A percentile compares a stretch with the other conserved stretches of the same genome.
These are phyloP conservation scores for Sebastes taczanowskii DNA, from an alignment of 2,797 vertebrate species.

Conservation along the genomic window DNA sequence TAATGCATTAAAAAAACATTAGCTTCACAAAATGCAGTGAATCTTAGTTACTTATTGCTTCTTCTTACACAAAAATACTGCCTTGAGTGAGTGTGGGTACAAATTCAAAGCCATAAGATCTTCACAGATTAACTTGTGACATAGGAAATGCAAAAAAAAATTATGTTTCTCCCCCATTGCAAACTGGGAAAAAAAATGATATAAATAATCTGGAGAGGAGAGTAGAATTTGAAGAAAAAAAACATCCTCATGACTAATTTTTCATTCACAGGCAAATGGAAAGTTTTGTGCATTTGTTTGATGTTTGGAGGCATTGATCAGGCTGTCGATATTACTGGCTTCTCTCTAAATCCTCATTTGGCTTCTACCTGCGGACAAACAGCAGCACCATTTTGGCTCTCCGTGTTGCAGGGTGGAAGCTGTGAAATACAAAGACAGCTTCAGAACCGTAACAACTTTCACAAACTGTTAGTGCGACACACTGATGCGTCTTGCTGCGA, in stretches of 20 bases:
- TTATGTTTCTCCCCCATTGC: too few species aligned
- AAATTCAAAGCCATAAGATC: neutral
- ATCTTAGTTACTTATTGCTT: neutral
- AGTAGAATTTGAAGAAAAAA: too few species aligned
- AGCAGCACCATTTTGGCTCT: neutral
- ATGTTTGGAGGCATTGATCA: conserved; percentile 29
- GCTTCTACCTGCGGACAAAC: conserved; percentile 11
- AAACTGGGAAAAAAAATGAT: too few species aligned
- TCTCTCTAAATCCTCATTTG: conserved; percentile 52
- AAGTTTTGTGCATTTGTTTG: neutral
- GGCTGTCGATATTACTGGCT: conserved; percentile 18
- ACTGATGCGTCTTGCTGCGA: neutral
- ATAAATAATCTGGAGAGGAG: too few species aligned
- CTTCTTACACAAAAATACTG: neutral
- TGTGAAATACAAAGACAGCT: conserved; percentile 39
- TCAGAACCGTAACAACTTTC: conserved; percentile 25
- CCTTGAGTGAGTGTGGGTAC: neutral
- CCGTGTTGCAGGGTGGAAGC: neutral
- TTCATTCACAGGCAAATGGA: neutral
- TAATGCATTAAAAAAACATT: too few species aligned
- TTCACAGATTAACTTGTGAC: neutral
- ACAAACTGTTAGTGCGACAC: neutral
- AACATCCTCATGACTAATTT: neutral
- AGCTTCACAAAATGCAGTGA: neutral
- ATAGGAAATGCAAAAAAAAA: neutral